phyloP scores from a whole-genome alignment of 2,888 invertebrate genomes.

The Mythimna lalbum region DNA sequence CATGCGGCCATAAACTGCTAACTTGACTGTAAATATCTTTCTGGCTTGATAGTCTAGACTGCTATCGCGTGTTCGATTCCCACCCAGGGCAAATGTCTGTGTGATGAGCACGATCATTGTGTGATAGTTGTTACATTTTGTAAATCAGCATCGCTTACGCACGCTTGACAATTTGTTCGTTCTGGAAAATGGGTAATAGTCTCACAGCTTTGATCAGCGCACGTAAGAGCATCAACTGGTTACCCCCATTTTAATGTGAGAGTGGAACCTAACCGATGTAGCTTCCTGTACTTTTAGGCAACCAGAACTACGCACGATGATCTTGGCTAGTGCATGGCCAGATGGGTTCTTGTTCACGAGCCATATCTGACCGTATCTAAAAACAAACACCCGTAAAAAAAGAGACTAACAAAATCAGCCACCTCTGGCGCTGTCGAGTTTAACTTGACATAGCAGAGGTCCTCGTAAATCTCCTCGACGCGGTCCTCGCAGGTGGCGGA shows the following conservation, averaged over 20 bases:
- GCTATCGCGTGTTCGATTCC: no score
- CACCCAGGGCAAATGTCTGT: no score
- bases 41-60: no score
- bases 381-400: slow-evolving; percentile 42
- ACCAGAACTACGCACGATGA: not conserved
- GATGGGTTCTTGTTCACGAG: no score
- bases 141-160: not conserved
- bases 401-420: slow-evolving; percentile 57
- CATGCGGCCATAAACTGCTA: not conserved
- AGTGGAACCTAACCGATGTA: no score
- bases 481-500: slow-evolving; percentile 91
- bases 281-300: no score
- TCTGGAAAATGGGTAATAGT: not conserved
- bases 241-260: no score
- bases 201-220: not conserved
- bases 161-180: not conserved
- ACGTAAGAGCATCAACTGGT: not conserved
- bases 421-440: slow-evolving; percentile 93
- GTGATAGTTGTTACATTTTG: no score
- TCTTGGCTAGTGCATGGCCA: not conserved
- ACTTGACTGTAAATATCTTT: not conserved
- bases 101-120: no score
- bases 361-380: slow-evolving; percentile 42
- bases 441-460: slow-evolving; percentile 96
- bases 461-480: slow-evolving; percentile 96